Evolutionary conservation across 2,113 vertebrate genomes (phyloP).

Genomic region (Climacteris rufus): DNA sequence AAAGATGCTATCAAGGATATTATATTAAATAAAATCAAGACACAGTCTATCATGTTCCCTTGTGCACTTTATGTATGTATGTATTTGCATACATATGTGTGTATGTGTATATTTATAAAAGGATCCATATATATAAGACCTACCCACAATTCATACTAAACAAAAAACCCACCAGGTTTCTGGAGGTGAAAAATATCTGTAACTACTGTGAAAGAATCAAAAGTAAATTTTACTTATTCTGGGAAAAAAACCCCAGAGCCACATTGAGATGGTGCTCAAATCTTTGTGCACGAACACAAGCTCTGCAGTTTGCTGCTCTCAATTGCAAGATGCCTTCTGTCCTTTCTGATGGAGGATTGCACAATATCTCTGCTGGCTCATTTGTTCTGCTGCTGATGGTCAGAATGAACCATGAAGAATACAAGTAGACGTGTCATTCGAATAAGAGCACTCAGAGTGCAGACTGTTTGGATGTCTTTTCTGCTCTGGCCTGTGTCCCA

Average conservation of each 20-base stretch:
- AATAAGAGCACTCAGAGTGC: not conserved
- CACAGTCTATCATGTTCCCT: not conserved
- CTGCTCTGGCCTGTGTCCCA: not conserved
- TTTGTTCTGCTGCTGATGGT: not conserved
- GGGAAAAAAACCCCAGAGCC: not conserved
- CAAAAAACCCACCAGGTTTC: not conserved
- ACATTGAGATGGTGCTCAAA: not conserved
- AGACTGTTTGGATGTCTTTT: not conserved
- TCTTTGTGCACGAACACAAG: not conserved
- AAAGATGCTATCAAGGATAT: not conserved
- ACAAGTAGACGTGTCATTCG: not conserved
- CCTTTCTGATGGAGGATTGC: not conserved
- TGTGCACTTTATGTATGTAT: not conserved
- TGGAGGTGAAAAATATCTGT: not conserved
- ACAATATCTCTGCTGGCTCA: not conserved
- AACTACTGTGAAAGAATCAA: not conserved
- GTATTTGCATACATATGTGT: not conserved
- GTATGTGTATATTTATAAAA: not conserved
- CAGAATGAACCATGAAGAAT: conserved; percentile 29
- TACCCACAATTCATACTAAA: not conserved
- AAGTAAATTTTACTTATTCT: not conserved
- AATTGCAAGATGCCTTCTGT: not conserved
- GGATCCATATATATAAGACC: not conserved
- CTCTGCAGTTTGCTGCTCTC: not conserved
- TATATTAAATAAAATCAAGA: not conserved